These are phyloP conservation scores for Spodoptera frugiperda DNA, from an alignment of 1,140 invertebrate genomes.

Conservation along the genomic window DNA sequence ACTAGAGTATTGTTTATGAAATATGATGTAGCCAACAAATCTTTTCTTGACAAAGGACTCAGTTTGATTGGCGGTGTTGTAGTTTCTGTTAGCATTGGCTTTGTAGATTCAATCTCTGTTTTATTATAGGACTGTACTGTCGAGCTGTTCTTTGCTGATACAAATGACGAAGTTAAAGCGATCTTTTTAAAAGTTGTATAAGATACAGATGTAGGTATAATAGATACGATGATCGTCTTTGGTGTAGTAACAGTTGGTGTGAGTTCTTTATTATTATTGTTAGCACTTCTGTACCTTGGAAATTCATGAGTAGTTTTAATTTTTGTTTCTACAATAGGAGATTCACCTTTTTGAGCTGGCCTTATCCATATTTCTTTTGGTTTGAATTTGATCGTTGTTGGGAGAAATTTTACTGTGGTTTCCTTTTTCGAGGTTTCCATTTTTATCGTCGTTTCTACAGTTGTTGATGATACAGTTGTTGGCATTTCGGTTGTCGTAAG, in stretches of 20 bases:
- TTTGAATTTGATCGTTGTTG: slow-evolving; percentile 72
- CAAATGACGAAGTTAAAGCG: slow-evolving; percentile 70
- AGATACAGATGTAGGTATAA: slow-evolving; percentile 81
- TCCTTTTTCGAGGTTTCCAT: slow-evolving; percentile 62
- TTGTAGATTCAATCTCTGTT: slow-evolving; percentile 65
- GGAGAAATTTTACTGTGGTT: slow-evolving; percentile 47
- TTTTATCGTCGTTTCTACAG: slow-evolving; percentile 54
- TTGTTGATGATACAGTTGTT: background rate
- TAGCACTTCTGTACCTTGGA: slow-evolving; percentile 61
- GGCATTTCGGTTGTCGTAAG: slow-evolving; percentile 40
- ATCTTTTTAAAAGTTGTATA: slow-evolving; percentile 81
- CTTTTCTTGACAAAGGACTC: slow-evolving; percentile 60
- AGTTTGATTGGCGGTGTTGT: slow-evolving; percentile 60
- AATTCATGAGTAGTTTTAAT: slow-evolving; percentile 64
- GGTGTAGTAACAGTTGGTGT: slow-evolving; percentile 70
- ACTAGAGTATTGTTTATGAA: slow-evolving; percentile 51
- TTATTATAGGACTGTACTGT: slow-evolving; percentile 59
- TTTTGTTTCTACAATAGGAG: slow-evolving; percentile 68
- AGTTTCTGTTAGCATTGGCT: slow-evolving; percentile 63
- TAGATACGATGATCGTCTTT: slow-evolving; percentile 81
- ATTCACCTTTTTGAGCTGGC: slow-evolving; percentile 82
- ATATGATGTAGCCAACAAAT: slow-evolving; percentile 53
- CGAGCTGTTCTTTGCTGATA: slow-evolving; percentile 62
- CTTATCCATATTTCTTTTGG: slow-evolving; percentile 83
- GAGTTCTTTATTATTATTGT: slow-evolving; percentile 69